Evolutionary conservation across 2,888 invertebrate genomes (phyloP), one percentile per base, ranked within the genome.

Genomic region (Thereva nobilitata): DNA sequence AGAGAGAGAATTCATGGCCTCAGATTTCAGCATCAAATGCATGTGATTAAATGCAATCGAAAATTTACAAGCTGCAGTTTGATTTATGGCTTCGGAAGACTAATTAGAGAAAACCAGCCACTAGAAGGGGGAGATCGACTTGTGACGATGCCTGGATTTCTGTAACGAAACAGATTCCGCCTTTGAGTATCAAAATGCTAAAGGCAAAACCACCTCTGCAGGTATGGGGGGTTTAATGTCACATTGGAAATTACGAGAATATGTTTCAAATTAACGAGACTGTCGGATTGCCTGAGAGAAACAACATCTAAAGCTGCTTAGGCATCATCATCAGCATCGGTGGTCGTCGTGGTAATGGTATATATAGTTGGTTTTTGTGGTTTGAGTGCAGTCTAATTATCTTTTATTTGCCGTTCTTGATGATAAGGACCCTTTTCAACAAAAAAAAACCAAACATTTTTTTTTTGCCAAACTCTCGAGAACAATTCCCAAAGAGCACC

Each of bases 341-440:
- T 23, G 23, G 23, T 23, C 23, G 23, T 23, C 23, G 23, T 23
- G 23, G 23, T 23, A 23, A 50, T 23, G 23, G 7, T 9, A 40
- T 34, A 23, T 5, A 34, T 12, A 41, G 23, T 7, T 41, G 70
- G 66, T 65, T 69, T 65, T 66, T 57, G 69, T 67, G 69, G 67
- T 61, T 67, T 65, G 71, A 70, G 70, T 67, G 66, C 69, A 69
- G 70, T 70, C 71, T 71, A 73, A 73, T 73, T 73, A 72, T 72
- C 71, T 71, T 70, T 71, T 73, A 72, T 72, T 72, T 72, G 69
- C 70, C 66, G 70, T 71, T 72, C 70, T 71, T 71, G 68, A 72
- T 70, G 70, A 69, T 68, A 70, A 72, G 71, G 70, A 68, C 68
- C 66, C 71, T 72, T 69, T 64, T 64, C 64, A 66, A 68, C 66